A percentile compares a stretch with the other conserved stretches of the same genome.
Evolutionary conservation across 2,797 vertebrate species (phyloP).

Genomic region (Oophaga sylvatica): DNA sequence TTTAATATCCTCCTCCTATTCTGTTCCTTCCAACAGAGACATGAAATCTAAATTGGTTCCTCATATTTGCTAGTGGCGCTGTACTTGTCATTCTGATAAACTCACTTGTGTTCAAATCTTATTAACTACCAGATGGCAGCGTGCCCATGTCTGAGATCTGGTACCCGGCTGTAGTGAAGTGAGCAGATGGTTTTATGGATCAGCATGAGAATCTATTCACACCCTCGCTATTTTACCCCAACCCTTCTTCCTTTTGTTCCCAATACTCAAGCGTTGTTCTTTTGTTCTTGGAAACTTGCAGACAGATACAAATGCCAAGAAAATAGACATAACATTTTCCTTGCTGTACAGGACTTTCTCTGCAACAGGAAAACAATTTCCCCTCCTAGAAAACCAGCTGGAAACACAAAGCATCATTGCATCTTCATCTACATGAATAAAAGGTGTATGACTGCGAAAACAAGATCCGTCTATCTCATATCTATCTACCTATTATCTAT

Average conservation of each 20-base stretch:
- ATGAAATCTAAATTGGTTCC: slow-evolving; percentile 49
- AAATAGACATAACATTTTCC: neutral
- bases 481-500: neutral
- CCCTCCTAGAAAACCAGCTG: neutral
- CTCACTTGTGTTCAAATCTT: slow-evolving; percentile 51
- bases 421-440: neutral
- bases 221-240: slow-evolving; percentile 28
- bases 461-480: neutral
- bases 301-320: slow-evolving; percentile 2
- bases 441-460: neutral
- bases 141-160: slow-evolving; percentile 36
- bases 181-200: slow-evolving; percentile 43
- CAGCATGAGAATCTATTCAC: slow-evolving; percentile 38
- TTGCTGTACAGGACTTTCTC: neutral
- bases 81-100: slow-evolving; percentile 54
- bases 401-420: neutral
- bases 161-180: slow-evolving; percentile 43
- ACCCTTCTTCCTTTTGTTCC: slow-evolving; percentile 3
- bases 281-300: slow-evolving; percentile 37
- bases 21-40: slow-evolving; percentile 31
- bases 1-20: slow-evolving; percentile 44
- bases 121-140: slow-evolving; percentile 50
- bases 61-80: slow-evolving; percentile 47
- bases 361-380: neutral
- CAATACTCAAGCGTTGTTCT: slow-evolving; percentile 8